A percentile compares a stretch with the other conserved stretches of the same genome.
Evolutionary conservation across 2,113 vertebrate species (phyloP).

Genomic region (Dermatemys mawii): DNA sequence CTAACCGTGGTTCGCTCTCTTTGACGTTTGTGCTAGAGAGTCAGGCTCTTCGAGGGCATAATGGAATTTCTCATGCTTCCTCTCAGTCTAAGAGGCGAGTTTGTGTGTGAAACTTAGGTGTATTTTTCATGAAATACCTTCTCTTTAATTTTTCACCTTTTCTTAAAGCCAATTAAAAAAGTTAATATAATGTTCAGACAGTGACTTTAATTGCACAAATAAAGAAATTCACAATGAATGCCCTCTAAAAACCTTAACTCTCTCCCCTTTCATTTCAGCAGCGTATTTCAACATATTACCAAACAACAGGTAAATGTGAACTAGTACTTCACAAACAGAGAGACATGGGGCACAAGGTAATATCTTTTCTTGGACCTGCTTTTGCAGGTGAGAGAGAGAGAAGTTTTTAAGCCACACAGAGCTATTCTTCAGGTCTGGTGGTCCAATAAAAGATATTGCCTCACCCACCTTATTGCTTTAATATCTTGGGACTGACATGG

Average conservation of each 20-base stretch:
- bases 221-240: neutral
- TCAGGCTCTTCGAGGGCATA: too few species aligned
- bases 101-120: neutral
- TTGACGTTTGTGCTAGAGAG: too few species aligned
- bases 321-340: neutral
- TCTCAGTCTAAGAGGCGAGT: conserved; percentile 33
- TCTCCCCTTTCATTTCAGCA: neutral
- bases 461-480: neutral
- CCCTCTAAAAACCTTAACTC: neutral
- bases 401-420: neutral
- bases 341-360: too few species aligned
- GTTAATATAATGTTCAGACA: neutral
- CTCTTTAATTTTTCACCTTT: neutral
- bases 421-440: neutral
- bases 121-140: neutral
- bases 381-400: too few species aligned
- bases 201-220: neutral
- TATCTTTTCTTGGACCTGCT: neutral
- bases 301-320: neutral
- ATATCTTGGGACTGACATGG: neutral
- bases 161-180: neutral
- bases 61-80: neutral
- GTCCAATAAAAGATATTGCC: neutral
- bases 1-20: neutral
- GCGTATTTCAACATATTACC: neutral